Evolutionary conservation across 1,140 invertebrate genomes (phyloP).

Genomic region (Bombus ignitus): DNA sequence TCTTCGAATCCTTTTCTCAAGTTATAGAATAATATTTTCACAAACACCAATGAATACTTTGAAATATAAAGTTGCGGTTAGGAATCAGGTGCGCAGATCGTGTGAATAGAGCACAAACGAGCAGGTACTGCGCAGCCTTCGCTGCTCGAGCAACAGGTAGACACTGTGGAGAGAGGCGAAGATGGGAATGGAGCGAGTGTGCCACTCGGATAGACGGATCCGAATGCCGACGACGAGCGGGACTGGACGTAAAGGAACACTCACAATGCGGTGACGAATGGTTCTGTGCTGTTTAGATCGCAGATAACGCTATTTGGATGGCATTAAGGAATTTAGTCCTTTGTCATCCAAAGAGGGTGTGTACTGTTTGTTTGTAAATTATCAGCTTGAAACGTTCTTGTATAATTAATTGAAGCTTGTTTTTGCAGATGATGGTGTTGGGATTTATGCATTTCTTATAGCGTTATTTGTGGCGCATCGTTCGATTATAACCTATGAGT

Average conservation of each 20-base stretch:
- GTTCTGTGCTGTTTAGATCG: background rate
- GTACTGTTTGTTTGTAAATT: background rate
- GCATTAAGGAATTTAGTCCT: background rate
- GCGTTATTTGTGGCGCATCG: too few relatives aligned
- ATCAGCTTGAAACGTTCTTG: background rate
- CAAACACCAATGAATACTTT: background rate
- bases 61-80: background rate
- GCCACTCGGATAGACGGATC: constrained; percentile 67
- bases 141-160: constrained; percentile 77
- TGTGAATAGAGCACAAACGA: background rate
- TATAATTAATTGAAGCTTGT: background rate
- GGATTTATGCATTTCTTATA: too few relatives aligned
- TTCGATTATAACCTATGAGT: too few relatives aligned
- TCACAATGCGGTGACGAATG: constrained; percentile 36
- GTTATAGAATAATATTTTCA: background rate
- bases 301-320: background rate
- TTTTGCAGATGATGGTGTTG: too few relatives aligned
- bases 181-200: constrained; percentile 69
- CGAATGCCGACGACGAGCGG: constrained; percentile 60
- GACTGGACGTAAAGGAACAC: constrained; percentile 25
- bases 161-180: constrained; percentile 68
- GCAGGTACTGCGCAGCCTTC: constrained; percentile 59
- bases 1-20: background rate
- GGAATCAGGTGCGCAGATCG: background rate
- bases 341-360: background rate